Evolutionary conservation across 53 echinoderm and acorn worm genomes (phyloP).

Genomic region (Glandiceps talaboti): DNA sequence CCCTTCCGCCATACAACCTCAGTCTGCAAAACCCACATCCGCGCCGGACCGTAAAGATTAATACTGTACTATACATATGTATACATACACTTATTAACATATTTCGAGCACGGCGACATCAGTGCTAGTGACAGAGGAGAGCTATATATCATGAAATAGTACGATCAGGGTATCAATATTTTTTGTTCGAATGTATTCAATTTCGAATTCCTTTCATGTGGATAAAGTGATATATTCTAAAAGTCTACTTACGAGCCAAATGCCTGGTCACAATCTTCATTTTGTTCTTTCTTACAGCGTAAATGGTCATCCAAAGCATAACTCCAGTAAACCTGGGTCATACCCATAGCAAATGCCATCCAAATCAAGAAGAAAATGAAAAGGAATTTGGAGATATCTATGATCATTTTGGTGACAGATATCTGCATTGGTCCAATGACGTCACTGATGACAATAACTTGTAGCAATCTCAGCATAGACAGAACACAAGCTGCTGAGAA

Average conservation of each 20-base stretch:
- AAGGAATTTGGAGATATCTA: constrained; percentile 82
- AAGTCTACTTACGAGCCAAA: constrained; percentile 76
- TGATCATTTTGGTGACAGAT: constrained; percentile 80
- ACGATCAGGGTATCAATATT: no score
- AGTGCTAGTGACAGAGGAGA: no score
- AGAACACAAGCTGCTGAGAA: constrained; percentile 64
- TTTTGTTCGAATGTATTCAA: no score
- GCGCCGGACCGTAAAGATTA: no score
- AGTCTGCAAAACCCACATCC: no score
- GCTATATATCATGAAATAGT: no score
- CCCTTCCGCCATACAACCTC: no score
- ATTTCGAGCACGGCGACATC: no score
- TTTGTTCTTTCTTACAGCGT: constrained; percentile 18
- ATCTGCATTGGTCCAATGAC: constrained; percentile 89
- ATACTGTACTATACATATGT: no score
- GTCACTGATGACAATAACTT: constrained; percentile 53
- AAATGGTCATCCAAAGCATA: constrained; percentile 49
- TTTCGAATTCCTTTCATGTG: no score
- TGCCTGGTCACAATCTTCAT: constrained; percentile 48
- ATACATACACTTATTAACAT: no score
- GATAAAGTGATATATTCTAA: no score
- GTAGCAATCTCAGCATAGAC: background rate
- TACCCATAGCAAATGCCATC: constrained; percentile 90
- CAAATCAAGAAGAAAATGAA: constrained; percentile 88
- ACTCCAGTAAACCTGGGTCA: constrained; percentile 78